A percentile compares a stretch with the other conserved stretches of the same genome.
These are phyloP conservation scores for Phalloptychus januarius DNA, from an alignment of 2,797 vertebrate species.

Conservation along the genomic window DNA sequence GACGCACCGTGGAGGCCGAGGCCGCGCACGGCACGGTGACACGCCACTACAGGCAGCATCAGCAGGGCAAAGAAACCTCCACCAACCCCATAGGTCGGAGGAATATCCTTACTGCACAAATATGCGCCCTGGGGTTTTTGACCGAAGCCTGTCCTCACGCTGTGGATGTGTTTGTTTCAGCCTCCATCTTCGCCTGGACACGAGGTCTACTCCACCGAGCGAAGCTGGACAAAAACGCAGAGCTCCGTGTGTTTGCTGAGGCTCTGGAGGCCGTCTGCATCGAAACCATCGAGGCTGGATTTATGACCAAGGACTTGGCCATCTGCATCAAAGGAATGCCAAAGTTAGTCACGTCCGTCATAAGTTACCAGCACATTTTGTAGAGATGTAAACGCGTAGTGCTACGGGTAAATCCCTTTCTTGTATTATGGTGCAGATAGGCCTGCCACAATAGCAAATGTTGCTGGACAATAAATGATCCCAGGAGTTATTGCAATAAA, in stretches of 20 bases:
- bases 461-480: too few species aligned
- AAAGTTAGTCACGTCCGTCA: slow-evolving; percentile 81
- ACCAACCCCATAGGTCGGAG: slow-evolving; percentile 95
- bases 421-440: background rate
- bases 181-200: slow-evolving; percentile 97
- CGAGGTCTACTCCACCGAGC: slow-evolving; percentile 94
- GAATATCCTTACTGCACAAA: background rate
- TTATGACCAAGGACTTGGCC: slow-evolving; percentile 98
- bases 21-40: slow-evolving; percentile 97
- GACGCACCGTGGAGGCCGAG: slow-evolving; percentile 95
- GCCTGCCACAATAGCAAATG: too few species aligned
- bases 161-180: slow-evolving; percentile 64
- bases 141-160: background rate
- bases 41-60: slow-evolving; percentile 93
- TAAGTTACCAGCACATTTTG: background rate
- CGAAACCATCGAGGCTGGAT: slow-evolving; percentile 96
- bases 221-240: slow-evolving; percentile 89
- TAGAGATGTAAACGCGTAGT: background rate
- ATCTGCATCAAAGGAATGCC: slow-evolving; percentile 95
- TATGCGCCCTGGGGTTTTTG: background rate
- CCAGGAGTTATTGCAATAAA: too few species aligned
- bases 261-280: slow-evolving; percentile 93
- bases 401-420: background rate
- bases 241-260: slow-evolving; percentile 86
- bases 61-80: slow-evolving; percentile 97